These are phyloP conservation scores for Pangasius krempfi DNA, from an alignment of 2,797 vertebrate species.

Conservation along the genomic window DNA sequence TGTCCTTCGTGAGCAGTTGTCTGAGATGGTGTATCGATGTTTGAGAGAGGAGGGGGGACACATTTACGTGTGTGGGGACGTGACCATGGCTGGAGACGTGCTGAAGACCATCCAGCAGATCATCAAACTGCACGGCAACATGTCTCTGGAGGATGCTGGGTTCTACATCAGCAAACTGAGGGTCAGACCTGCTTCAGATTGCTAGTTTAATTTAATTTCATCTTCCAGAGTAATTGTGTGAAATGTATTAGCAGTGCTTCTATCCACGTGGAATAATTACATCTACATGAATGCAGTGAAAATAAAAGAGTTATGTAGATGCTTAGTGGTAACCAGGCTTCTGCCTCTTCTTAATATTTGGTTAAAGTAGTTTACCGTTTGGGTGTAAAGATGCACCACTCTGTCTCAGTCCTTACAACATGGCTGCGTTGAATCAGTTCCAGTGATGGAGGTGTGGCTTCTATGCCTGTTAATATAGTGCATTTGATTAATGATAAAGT, in stretches of 20 bases:
- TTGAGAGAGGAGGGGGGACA: slow-evolving; percentile 92
- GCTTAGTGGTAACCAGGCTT: too few species aligned
- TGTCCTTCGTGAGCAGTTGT: slow-evolving; percentile 90
- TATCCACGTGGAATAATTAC: neutral
- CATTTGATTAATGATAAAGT: neutral
- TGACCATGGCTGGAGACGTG: slow-evolving; percentile 97
- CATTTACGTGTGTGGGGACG: slow-evolving; percentile 96
- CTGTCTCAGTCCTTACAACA: neutral
- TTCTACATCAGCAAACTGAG: slow-evolving; percentile 94
- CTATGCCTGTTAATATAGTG: neutral
- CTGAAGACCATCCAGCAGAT: slow-evolving; percentile 93
- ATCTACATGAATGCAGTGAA: neutral
- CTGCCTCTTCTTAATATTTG: neutral
- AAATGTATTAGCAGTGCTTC: neutral
- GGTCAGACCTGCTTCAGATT: slow-evolving; percentile 71
- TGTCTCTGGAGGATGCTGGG: slow-evolving; percentile 87
- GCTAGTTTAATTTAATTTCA: neutral
- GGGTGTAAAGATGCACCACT: neutral
- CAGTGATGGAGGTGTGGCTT: neutral
- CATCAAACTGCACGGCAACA: slow-evolving; percentile 85
- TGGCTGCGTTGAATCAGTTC: neutral
- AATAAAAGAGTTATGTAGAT: neutral
- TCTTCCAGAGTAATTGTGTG: neutral
- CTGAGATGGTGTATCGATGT: slow-evolving; percentile 84
- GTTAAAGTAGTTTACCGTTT: neutral